A percentile compares a stretch with the other conserved stretches of the same genome.
Conservation (phyloP, 2,888 invertebrate species). For the Tipula confusa region DNA sequence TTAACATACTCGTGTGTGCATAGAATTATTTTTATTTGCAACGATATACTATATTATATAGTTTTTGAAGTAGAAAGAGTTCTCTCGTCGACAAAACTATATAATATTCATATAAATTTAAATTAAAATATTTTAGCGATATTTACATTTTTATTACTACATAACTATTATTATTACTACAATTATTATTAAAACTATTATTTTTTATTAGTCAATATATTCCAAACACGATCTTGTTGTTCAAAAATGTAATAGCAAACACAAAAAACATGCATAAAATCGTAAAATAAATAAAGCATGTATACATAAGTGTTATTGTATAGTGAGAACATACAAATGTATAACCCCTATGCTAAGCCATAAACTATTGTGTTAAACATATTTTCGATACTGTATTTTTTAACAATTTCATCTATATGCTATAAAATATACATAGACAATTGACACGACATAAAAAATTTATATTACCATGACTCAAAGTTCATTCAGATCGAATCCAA, state of each 20-base stretch:
- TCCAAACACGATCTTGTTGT: background rate
- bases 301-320: background rate
- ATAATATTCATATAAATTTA: background rate
- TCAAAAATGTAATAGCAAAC: background rate
- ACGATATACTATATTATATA: background rate
- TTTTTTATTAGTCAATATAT: background rate
- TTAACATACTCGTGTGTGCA: background rate
- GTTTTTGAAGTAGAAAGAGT: background rate
- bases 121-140: conserved; percentile 12
- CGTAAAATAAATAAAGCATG: background rate
- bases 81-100: background rate
- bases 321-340: background rate
- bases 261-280: background rate
- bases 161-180: conserved; percentile 21
- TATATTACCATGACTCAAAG: background rate
- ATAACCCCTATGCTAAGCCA: background rate
- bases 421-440: background rate
- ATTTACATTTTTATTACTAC: conserved; percentile 10
- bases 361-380: background rate
- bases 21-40: background rate
- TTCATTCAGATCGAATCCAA: background rate
- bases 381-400: background rate
- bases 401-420: background rate
- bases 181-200: conserved; percentile 6
- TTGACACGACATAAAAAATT: background rate